Evolutionary conservation across 2,113 vertebrate genomes (phyloP).

Genomic region (Hypanus sabinus): DNA sequence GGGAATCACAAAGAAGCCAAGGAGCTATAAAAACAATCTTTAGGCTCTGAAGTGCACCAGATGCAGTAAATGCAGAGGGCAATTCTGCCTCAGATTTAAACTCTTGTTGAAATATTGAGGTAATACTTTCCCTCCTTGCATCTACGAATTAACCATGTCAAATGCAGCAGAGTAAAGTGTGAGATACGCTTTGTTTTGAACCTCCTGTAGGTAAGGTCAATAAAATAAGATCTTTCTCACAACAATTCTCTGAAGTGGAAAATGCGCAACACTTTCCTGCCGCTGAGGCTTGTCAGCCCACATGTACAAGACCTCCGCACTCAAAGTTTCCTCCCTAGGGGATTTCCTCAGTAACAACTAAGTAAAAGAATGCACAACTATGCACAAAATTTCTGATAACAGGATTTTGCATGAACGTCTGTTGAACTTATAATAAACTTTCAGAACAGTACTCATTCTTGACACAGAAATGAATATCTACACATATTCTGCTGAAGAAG

Average conservation of each 20-base stretch:
- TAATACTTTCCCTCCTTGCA: neutral
- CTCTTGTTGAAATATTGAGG: neutral
- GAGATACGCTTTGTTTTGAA: neutral
- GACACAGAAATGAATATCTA: neutral
- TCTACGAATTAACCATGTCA: neutral
- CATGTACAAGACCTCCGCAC: neutral
- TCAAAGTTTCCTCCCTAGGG: neutral
- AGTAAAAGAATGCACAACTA: neutral
- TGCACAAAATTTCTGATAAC: neutral
- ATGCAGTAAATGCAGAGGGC: neutral
- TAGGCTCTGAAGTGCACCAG: neutral
- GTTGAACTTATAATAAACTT: neutral
- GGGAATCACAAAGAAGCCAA: neutral
- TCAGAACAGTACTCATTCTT: neutral
- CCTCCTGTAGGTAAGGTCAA: neutral
- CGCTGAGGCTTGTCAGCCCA: neutral
- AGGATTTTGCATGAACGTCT: neutral
- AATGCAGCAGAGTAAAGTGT: no score
- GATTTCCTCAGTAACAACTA: neutral
- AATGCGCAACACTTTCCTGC: conserved; percentile 18
- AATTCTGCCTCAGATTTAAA: neutral
- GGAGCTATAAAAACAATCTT: neutral
- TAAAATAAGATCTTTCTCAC: conserved; percentile 14
- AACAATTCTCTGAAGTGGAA: neutral
- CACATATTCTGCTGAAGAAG: no score